Evolutionary conservation across 2,797 vertebrate genomes (phyloP).

Genomic region (Pseudocheirus occidentalis): DNA sequence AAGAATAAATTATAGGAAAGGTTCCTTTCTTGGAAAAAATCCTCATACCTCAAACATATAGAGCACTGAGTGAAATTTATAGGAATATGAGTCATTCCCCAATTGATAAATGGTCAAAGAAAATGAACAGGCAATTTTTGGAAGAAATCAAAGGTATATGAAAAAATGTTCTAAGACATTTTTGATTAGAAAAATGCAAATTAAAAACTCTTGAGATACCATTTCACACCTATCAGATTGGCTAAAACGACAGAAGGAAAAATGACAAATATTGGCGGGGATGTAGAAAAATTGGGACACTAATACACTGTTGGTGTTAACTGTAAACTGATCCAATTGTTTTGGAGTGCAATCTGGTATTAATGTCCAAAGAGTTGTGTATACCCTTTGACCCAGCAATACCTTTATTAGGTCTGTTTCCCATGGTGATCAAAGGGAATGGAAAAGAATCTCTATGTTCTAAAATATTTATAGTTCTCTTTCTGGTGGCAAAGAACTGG

Average conservation of each 20-base stretch:
- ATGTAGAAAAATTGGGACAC: too few relatives aligned
- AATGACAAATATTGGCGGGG: too few relatives aligned
- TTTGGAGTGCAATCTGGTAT: too few relatives aligned
- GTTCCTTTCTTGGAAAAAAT: not conserved
- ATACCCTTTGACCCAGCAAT: too few relatives aligned
- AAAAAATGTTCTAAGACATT: not conserved
- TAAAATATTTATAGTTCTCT: too few relatives aligned
- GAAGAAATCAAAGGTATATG: not conserved
- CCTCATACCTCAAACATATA: not conserved
- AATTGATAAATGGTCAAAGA: not conserved
- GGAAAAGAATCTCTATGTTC: too few relatives aligned
- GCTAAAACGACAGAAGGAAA: not conserved
- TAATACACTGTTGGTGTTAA: too few relatives aligned
- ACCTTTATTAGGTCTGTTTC: too few relatives aligned
- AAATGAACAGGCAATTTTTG: not conserved
- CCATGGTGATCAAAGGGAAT: too few relatives aligned
- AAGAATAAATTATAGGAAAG: conserved; percentile 25
- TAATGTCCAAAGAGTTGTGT: too few relatives aligned
- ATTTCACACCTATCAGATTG: not conserved
- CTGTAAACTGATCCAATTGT: too few relatives aligned
- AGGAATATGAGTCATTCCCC: not conserved
- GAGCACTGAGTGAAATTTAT: not conserved
- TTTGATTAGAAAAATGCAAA: not conserved
- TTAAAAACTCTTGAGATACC: not conserved
- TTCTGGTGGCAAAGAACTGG: too few relatives aligned